A percentile compares a stretch with the other conserved stretches of the same genome.
phyloP scores from a whole-genome alignment of 2,888 invertebrate species.

The Oxycera nigricornis region DNA sequence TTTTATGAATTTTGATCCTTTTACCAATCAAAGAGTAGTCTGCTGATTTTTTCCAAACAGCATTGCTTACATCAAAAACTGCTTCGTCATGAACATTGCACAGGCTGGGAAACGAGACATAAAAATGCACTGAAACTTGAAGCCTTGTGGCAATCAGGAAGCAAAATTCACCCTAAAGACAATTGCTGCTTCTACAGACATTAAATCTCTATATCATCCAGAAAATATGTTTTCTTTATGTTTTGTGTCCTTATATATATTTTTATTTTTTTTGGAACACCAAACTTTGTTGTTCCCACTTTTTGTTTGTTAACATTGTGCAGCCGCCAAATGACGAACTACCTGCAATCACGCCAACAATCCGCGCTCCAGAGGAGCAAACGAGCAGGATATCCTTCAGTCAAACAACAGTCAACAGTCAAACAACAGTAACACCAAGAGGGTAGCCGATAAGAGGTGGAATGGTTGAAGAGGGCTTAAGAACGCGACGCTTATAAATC shows the following conservation, averaged over 20 bases:
- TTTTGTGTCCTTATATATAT: not conserved
- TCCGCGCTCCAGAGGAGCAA: not conserved
- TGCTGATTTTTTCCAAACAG: no score
- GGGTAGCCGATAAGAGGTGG: not conserved
- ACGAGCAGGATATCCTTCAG: not conserved
- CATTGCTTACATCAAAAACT: no score
- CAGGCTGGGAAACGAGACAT: no score
- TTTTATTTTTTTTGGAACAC: not conserved
- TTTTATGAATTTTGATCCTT: no score
- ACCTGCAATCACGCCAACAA: conserved; percentile 25
- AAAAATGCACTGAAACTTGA: no score
- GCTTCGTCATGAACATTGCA: no score
- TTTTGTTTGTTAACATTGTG: not conserved
- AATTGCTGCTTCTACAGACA: no score
- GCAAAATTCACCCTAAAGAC: no score
- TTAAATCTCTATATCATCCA: conserved; percentile 22
- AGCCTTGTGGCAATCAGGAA: no score
- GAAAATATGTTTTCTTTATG: conserved; percentile 24
- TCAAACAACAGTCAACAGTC: not conserved
- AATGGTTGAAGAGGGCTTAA: not conserved
- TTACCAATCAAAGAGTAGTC: no score
- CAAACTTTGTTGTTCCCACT: conserved; percentile 3
- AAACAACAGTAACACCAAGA: not conserved
- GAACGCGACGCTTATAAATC: not conserved
- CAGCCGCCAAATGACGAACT: conserved; percentile 18